Evolutionary conservation across 2,113 vertebrate genomes (phyloP).

Genomic region (Chionodraco myersi): DNA sequence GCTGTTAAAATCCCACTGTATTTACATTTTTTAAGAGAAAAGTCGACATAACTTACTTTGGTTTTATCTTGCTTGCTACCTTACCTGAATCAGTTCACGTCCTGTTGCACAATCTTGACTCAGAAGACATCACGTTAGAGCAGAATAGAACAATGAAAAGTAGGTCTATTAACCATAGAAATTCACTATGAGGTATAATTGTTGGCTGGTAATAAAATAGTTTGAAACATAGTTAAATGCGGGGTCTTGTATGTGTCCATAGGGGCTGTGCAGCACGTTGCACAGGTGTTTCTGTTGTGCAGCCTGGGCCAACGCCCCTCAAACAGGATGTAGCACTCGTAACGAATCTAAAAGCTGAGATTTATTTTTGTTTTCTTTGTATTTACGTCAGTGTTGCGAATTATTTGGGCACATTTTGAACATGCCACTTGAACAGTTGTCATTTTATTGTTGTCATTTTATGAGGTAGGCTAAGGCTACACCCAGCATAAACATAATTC

Average conservation of each 20-base stretch:
- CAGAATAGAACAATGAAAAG: background rate
- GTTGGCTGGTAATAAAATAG: background rate
- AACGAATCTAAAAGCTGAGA: background rate
- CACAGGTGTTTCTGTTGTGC: conserved; percentile 60
- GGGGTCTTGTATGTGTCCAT: conserved; percentile 45
- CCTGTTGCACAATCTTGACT: conserved; percentile 50
- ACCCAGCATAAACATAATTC: no score
- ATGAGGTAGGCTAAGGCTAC: no score
- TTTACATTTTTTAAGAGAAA: background rate
- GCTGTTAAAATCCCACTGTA: background rate
- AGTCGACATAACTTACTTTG: background rate
- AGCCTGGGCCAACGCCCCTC: conserved; percentile 71
- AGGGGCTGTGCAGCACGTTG: conserved; percentile 24
- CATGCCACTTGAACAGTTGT: background rate
- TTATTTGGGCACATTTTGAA: background rate
- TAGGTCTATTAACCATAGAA: no score
- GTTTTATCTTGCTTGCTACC: background rate
- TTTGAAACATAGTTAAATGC: background rate
- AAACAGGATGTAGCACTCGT: conserved; percentile 28
- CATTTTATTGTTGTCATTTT: background rate
- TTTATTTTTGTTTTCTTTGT: background rate
- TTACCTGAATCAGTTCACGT: conserved; percentile 27
- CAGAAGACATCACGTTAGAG: background rate
- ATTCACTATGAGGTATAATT: no score
- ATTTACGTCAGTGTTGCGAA: background rate